phyloP scores from a whole-genome alignment of 2,797 vertebrate genomes.

The Acipenser ruthenus region DNA sequence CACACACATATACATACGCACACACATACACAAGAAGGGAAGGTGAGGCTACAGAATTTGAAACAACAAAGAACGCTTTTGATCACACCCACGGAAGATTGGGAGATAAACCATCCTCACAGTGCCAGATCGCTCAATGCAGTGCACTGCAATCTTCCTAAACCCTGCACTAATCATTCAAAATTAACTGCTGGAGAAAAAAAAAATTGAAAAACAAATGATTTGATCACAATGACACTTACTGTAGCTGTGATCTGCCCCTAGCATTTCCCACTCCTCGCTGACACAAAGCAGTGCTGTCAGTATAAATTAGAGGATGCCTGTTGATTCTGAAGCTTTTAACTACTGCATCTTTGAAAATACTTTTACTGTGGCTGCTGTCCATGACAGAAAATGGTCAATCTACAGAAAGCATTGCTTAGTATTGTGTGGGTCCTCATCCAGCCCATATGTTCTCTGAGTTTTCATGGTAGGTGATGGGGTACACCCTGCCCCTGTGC shows the following conservation, averaged over 20 bases:
- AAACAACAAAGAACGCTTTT: background rate
- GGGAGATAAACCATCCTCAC: background rate
- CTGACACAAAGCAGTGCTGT: background rate
- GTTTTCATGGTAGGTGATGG: too few species aligned
- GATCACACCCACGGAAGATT: background rate
- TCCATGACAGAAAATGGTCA: too few species aligned
- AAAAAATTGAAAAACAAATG: background rate
- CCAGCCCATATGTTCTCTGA: too few species aligned
- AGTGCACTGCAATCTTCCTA: background rate
- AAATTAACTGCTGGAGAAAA: background rate
- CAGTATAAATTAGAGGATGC: background rate
- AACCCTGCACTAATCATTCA: background rate
- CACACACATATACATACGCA: background rate
- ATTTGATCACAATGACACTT: background rate
- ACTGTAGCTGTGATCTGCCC: background rate
- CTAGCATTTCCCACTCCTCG: background rate
- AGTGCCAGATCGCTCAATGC: background rate
- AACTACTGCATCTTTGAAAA: too few species aligned
- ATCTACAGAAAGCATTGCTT: too few species aligned
- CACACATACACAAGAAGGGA: background rate
- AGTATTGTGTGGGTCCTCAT: too few species aligned
- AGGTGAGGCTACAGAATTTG: background rate
- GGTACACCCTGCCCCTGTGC: too few species aligned
- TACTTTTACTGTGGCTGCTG: too few species aligned
- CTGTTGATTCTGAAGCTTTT: too few species aligned